A percentile compares a stretch with the other conserved stretches of the same genome.
phyloP scores from a whole-genome alignment of 2,888 invertebrate species.

The Acronicta leporina region DNA sequence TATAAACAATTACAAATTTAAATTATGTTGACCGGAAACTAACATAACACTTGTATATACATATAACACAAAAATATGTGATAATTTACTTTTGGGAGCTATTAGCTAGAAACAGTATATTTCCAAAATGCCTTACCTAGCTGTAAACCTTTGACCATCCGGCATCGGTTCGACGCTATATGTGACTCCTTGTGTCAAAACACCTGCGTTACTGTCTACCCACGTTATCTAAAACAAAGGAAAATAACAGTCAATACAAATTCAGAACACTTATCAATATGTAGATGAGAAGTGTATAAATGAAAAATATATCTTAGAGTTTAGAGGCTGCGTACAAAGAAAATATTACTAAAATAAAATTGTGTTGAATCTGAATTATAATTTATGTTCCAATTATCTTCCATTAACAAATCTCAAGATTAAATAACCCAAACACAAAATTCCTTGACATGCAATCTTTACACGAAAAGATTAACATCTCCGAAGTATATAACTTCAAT shows the following conservation, averaged over 20 bases:
- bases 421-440: slow-evolving; percentile 10
- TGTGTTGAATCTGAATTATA: slow-evolving; percentile 18
- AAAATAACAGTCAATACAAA: slow-evolving; percentile 35
- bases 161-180: slow-evolving; percentile 93
- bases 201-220: slow-evolving; percentile 96
- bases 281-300: slow-evolving; percentile 49
- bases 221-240: slow-evolving; percentile 93
- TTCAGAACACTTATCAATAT: slow-evolving; percentile 27
- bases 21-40: too few relatives aligned
- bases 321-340: slow-evolving; percentile 31
- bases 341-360: slow-evolving; percentile 40
- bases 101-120: too few relatives aligned
- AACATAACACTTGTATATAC: too few relatives aligned
- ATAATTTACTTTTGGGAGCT: too few relatives aligned
- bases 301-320: slow-evolving; percentile 50
- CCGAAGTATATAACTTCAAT: slow-evolving; percentile 27
- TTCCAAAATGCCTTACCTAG: slow-evolving; percentile 76
- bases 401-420: slow-evolving; percentile 1
- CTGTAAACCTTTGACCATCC: slow-evolving; percentile 95
- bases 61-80: too few relatives aligned
- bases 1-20: too few relatives aligned
- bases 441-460: slow-evolving; percentile 23
- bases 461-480: slow-evolving; percentile 34
- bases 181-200: slow-evolving; percentile 94
- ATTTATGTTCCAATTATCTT: slow-evolving; percentile 7